Base-by-base conservation (phyloP, 2,888 invertebrate species). In the Stenchaetothrips biformis region DNA sequence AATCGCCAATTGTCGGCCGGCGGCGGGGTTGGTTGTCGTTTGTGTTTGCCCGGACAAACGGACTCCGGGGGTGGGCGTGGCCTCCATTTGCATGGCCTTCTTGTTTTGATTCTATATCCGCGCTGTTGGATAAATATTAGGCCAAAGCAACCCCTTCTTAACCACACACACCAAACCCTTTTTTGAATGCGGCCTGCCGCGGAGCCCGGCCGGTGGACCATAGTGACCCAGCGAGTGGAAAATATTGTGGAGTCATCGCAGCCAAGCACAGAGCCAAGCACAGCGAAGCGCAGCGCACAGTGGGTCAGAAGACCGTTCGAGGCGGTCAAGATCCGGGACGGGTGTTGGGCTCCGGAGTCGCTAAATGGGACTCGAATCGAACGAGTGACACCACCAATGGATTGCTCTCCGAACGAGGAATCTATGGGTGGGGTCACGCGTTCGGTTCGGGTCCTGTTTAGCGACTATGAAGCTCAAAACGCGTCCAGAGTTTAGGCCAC, bases 51-150 rank as follows among this genome's bases (percentile, higher is more conserved):
- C 59, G 9, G 18, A 59, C 59, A 59, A 59, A 59, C 37, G 37
- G 18, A 18, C 59, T 13, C 59, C 9, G 59, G 59, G 18, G 67
- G 67, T 37, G 67, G 67, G 67, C 67, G 67, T 18, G 67, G 6
- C 67, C 11, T 11, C 25, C 67, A 74, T 74, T 74, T 74, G 67
- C 67, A 74, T 74, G 67, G 21, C 9, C 21, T 74, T 74, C 67
- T 74, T 74, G 67, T 74, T 74, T 74, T 74, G 67, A 74, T 74
- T 74, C 67, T 74, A 74, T 74, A 74, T 74, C 67, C 25, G 67
- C 67, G 67, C 67, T 74, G 67, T 74, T 74, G 67, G 67, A 74
- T 74, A 74, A 74, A 74, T 67, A 67, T 67, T 59, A 59, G 59
- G 59, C 13, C 18, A 59, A 59, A 59, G 53, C 53, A 53, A 53